These are phyloP conservation scores for Pyrocephalus nanus DNA, from an alignment of 2,797 vertebrate genomes.

Conservation along the genomic window DNA sequence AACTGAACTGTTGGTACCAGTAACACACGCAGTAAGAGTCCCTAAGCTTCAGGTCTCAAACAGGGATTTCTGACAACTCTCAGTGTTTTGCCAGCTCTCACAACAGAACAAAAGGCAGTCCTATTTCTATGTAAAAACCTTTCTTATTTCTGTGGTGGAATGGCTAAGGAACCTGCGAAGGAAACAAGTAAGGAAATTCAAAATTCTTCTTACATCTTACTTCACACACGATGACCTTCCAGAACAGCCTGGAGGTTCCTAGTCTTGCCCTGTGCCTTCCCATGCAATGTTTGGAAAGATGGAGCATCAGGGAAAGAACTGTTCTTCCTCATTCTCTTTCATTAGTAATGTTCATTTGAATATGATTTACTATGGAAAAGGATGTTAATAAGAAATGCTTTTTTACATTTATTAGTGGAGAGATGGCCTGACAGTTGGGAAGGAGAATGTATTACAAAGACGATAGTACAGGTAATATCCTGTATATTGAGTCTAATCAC, in stretches of 20 bases:
- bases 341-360: constrained; percentile 72
- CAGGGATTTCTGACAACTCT: background rate
- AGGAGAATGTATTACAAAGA: constrained; percentile 77
- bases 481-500: constrained; percentile 82
- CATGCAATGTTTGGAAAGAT: constrained; percentile 42
- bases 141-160: background rate
- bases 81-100: background rate
- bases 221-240: background rate
- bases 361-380: constrained; percentile 72
- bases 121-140: background rate
- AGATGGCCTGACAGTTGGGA: constrained; percentile 71
- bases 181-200: background rate
- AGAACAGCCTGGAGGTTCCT: background rate
- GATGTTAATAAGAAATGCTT: constrained; percentile 75
- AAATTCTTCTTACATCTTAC: background rate
- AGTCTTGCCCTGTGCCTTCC: background rate
- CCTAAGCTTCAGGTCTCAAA: background rate
- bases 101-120: background rate
- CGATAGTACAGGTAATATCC: constrained; percentile 79
- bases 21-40: background rate
- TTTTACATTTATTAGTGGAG: constrained; percentile 74
- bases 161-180: background rate
- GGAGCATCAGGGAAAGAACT: background rate
- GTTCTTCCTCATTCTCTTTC: constrained; percentile 30
- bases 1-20: background rate